Percentiles rank a stretch among this genome's conserved stretches.
Conservation (phyloP, 2,888 invertebrate genomes). For the Trichogramma dendrolimi region DNA sequence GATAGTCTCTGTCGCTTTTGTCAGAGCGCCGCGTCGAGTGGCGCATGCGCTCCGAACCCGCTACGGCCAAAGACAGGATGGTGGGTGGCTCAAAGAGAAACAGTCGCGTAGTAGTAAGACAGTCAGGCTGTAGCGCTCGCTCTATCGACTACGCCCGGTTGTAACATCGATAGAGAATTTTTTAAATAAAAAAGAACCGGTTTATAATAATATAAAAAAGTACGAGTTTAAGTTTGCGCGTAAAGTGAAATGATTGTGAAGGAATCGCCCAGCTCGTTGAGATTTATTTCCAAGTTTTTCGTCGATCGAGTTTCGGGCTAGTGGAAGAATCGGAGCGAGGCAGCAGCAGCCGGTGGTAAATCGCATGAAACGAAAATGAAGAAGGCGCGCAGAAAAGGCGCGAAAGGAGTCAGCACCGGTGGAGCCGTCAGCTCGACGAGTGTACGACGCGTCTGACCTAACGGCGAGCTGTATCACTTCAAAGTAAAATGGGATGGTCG, state of each 20-base stretch:
- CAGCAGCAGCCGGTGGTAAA: neutral
- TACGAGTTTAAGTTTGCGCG: too few relatives aligned
- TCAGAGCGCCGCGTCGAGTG: neutral
- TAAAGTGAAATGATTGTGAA: too few relatives aligned
- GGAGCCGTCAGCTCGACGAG: slow-evolving; percentile 6
- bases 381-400: slow-evolving; percentile 11
- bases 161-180: too few relatives aligned
- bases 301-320: too few relatives aligned
- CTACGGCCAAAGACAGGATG: neutral
- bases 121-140: slow-evolving; percentile 53
- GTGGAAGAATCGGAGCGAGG: neutral
- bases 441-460: neutral
- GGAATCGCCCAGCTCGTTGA: too few relatives aligned
- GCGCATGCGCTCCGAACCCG: slow-evolving; percentile 33
- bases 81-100: slow-evolving; percentile 24
- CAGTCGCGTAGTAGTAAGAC: slow-evolving; percentile 41
- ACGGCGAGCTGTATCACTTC: neutral
- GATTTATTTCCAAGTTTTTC: too few relatives aligned
- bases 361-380: slow-evolving; percentile 1
- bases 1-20: too few relatives aligned
- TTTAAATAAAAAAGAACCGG: too few relatives aligned
- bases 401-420: slow-evolving; percentile 14
- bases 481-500: slow-evolving; percentile 50
- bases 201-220: too few relatives aligned
- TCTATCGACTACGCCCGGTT: slow-evolving; percentile 46